These are phyloP conservation scores for Gambusia affinis DNA, from an alignment of 2,113 vertebrate species.

Conservation along the genomic window DNA sequence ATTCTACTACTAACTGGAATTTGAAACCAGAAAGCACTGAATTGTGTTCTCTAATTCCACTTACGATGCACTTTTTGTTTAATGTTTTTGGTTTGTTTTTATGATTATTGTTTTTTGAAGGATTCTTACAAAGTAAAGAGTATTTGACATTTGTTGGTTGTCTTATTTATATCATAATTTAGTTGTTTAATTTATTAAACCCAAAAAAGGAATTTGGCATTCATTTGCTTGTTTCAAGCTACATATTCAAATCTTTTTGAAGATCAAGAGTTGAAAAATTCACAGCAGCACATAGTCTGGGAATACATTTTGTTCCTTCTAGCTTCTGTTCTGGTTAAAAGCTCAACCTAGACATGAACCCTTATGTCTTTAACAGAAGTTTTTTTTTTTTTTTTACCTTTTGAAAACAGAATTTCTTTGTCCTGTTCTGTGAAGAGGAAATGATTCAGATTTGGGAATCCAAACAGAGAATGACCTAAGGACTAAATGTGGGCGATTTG, in stretches of 20 bases:
- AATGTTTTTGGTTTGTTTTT: not conserved
- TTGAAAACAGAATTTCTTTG: conserved; percentile 30
- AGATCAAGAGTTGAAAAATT: not conserved
- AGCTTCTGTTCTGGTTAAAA: not conserved
- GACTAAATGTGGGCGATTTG: conserved; percentile 22
- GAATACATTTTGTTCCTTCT: not conserved
- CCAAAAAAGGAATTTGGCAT: conserved; percentile 3
- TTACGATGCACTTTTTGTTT: conserved; percentile 23
- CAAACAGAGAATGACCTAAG: conserved; percentile 31
- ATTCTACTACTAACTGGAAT: not conserved
- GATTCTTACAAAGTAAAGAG: not conserved
- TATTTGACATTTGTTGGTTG: conserved; percentile 7
- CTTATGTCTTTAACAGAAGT: conserved; percentile 5
- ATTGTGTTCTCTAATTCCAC: not conserved
- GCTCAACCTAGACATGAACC: conserved; percentile 1
- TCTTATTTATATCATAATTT: conserved; percentile 11
- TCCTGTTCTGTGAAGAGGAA: conserved; percentile 45
- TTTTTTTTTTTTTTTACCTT: conserved; percentile 32
- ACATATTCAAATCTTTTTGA: conserved; percentile 5
- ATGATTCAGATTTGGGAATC: conserved; percentile 53
- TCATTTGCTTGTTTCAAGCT: not conserved
- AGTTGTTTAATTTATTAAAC: not conserved
- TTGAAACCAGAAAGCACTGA: not conserved
- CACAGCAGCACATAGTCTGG: not conserved
- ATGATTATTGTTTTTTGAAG: not conserved